Percentiles rank a stretch among this genome's conserved stretches.
phyloP scores from a whole-genome alignment of 37 sponge, comb jelly and placozoan species.

The Haliclona indistincta region DNA sequence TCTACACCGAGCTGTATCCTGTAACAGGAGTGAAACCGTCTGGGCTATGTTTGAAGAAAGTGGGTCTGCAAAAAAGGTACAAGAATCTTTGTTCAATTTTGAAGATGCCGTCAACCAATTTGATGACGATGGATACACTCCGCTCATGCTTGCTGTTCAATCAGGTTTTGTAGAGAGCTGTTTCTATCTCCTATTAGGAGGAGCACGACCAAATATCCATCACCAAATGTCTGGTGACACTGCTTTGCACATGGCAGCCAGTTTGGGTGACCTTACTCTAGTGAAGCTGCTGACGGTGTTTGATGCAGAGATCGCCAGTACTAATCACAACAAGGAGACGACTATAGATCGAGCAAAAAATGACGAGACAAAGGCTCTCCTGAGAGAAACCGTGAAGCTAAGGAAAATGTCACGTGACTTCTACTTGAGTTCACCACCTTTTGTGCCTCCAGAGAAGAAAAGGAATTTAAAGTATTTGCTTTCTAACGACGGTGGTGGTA shows the following conservation, averaged over 20 bases:
- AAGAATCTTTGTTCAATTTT: neutral
- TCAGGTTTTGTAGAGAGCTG: neutral
- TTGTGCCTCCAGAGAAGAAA: no score
- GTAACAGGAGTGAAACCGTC: neutral
- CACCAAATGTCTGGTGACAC: slow-evolving; percentile 26
- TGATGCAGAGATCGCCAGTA: slow-evolving; percentile 21
- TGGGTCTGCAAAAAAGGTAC: neutral
- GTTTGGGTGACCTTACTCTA: neutral
- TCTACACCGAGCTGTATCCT: no score
- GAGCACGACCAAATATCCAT: slow-evolving; percentile 18
- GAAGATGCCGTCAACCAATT: neutral
- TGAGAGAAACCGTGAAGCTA: neutral
- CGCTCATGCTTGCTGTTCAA: slow-evolving; percentile 14
- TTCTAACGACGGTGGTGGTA: slow-evolving; percentile 66
- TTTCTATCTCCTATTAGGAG: slow-evolving; percentile 19
- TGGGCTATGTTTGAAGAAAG: neutral
- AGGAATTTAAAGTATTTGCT: slow-evolving; percentile 9
- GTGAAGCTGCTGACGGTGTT: slow-evolving; percentile 51
- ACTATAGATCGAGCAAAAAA: slow-evolving; percentile 29
- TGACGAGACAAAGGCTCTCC: neutral
- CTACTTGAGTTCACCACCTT: neutral
- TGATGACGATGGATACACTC: slow-evolving; percentile 24
- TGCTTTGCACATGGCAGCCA: slow-evolving; percentile 50
- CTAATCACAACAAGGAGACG: slow-evolving; percentile 36
- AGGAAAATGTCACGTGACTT: neutral